These are phyloP conservation scores for Zaprionus ornatus DNA, from an alignment of 1,140 invertebrate genomes.

Conservation along the genomic window DNA sequence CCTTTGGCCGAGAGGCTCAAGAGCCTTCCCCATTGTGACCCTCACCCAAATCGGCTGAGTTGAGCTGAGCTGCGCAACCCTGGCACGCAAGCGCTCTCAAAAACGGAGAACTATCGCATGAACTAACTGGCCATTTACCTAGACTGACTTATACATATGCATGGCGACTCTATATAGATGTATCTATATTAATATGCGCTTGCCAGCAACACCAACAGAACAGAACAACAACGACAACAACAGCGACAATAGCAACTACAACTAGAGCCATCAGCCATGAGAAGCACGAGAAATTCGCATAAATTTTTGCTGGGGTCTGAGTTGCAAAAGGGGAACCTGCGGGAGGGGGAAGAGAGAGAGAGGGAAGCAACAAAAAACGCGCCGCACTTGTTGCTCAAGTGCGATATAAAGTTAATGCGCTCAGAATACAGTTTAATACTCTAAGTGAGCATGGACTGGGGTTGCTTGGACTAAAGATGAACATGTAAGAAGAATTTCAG, in stretches of 20 bases:
- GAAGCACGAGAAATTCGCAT: slow-evolving; percentile 71
- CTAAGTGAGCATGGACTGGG: neutral
- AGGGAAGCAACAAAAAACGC: neutral
- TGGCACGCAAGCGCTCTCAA: slow-evolving; percentile 46
- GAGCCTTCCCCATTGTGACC: slow-evolving; percentile 48
- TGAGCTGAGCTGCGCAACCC: slow-evolving; percentile 8
- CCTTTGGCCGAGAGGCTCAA: slow-evolving; percentile 20
- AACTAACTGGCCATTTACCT: slow-evolving; percentile 42
- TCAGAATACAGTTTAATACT: slow-evolving; percentile 17
- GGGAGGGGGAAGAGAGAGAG: neutral
- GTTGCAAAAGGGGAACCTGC: neutral
- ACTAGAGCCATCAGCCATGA: slow-evolving; percentile 43
- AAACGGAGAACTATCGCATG: slow-evolving; percentile 14
- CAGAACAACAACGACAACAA: too few species aligned
- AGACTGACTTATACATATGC: slow-evolving; percentile 34
- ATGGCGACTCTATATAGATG: slow-evolving; percentile 6
- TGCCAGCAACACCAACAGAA: slow-evolving; percentile 10
- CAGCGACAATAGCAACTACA: neutral
- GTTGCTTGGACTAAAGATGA: slow-evolving; percentile 4
- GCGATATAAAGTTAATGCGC: slow-evolving; percentile 46
- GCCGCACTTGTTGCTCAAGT: slow-evolving; percentile 33
- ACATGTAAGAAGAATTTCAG: too few species aligned
- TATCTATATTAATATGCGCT: slow-evolving; percentile 29
- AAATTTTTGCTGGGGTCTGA: slow-evolving; percentile 47
- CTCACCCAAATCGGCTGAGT: slow-evolving; percentile 38